Evolutionary conservation across 1,140 invertebrate species (phyloP).

Genomic region (Octopus bimaculoides): DNA sequence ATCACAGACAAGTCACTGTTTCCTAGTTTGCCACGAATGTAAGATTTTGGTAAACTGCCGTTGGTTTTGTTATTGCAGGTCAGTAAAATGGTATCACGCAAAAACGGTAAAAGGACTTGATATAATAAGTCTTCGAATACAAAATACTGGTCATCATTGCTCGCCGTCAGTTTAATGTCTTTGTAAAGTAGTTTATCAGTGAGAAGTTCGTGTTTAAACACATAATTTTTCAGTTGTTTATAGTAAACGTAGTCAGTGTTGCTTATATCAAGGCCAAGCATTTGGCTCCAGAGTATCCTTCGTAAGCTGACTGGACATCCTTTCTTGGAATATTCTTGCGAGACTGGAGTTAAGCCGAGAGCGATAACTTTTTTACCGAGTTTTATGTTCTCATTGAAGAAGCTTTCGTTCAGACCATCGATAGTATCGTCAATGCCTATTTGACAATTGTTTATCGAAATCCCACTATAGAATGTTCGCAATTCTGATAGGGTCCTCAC

Average conservation of each 20-base stretch:
- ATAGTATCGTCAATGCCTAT: conserved; percentile 51
- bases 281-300: conserved; percentile 76
- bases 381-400: conserved; percentile 52
- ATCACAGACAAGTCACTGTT: conserved; percentile 62
- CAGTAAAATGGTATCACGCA: conserved; percentile 80
- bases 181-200: conserved; percentile 93
- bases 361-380: conserved; percentile 53
- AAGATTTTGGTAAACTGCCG: conserved; percentile 55
- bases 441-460: conserved; percentile 56
- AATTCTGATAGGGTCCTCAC: conserved; percentile 79
- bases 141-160: conserved; percentile 97
- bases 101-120: conserved; percentile 92
- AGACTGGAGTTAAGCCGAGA: conserved; percentile 52
- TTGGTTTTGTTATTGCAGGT: conserved; percentile 56
- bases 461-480: conserved; percentile 44
- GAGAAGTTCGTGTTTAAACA: conserved; percentile 86
- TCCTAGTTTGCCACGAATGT: conserved; percentile 54
- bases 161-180: conserved; percentile 92
- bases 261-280: conserved; percentile 72
- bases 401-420: conserved; percentile 50
- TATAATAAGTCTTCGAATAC: conserved; percentile 95
- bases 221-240: conserved; percentile 76
- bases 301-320: conserved; percentile 77
- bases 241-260: conserved; percentile 72
- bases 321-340: conserved; percentile 77